Conservation (phyloP, 2,797 vertebrate species). For the Hylomyscus alleni region DNA sequence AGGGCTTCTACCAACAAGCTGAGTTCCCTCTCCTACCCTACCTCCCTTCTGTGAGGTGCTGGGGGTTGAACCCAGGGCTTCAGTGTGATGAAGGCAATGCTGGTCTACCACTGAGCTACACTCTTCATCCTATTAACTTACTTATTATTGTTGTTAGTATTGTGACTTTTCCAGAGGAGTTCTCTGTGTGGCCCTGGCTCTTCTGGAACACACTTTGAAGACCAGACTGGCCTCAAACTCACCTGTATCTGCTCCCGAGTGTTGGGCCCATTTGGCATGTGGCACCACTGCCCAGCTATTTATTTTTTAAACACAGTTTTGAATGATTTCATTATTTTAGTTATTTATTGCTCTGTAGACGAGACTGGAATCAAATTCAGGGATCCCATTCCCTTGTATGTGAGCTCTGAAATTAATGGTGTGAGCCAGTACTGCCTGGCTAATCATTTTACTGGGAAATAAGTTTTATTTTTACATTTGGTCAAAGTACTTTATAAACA, state of each 20-base stretch:
- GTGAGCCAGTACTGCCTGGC: background rate
- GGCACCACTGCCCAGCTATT: background rate
- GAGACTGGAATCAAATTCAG: background rate
- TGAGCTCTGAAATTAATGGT: background rate
- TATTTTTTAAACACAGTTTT: background rate
- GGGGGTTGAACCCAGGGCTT: background rate
- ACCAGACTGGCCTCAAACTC: background rate
- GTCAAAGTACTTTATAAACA: background rate
- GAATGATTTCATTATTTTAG: too few species aligned
- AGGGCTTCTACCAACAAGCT: background rate
- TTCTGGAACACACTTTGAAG: background rate
- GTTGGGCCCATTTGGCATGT: background rate
- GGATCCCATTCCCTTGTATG: background rate
- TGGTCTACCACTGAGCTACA: background rate
- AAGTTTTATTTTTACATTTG: background rate
- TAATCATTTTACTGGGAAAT: background rate
- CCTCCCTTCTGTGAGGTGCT: background rate
- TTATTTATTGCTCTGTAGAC: too few species aligned
- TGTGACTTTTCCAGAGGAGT: background rate
- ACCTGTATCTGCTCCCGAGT: background rate
- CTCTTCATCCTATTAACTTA: too few species aligned
- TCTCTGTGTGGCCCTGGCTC: background rate
- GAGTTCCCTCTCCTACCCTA: background rate
- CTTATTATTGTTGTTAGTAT: background rate
- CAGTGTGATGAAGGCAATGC: fast-evolving